These are phyloP conservation scores for Hormiphora californensis DNA, from an alignment of 37 sponge, comb jelly and placozoan species.

Conservation along the genomic window DNA sequence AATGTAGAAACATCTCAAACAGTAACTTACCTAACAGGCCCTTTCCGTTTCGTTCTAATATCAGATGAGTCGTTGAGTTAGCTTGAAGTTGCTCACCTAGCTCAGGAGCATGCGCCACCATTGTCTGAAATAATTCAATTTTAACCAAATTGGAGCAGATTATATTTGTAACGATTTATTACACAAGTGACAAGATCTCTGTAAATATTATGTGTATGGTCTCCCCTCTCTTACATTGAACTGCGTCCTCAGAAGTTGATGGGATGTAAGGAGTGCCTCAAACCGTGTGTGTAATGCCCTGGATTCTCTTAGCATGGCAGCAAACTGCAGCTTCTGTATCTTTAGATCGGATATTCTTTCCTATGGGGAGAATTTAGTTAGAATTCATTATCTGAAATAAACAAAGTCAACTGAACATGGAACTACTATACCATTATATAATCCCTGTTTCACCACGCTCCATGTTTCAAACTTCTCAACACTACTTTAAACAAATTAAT, in stretches of 20 bases:
- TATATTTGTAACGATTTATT: background rate
- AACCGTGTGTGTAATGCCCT: background rate
- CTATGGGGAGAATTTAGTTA: background rate
- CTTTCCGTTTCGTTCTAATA: conserved; percentile 11
- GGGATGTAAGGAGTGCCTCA: background rate
- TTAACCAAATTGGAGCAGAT: background rate
- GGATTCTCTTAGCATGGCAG: background rate
- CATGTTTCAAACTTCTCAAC: no score
- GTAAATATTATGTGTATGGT: background rate
- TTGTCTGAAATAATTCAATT: background rate
- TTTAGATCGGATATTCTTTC: background rate
- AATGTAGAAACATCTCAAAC: background rate
- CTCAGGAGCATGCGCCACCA: background rate
- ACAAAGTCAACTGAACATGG: no score
- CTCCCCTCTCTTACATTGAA: background rate
- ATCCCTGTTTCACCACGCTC: no score
- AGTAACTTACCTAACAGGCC: conserved; percentile 6
- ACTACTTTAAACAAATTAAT: no score
- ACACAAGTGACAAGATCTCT: background rate
- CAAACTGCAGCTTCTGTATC: background rate
- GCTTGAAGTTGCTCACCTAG: conserved; percentile 8
- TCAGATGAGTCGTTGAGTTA: background rate
- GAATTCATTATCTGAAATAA: no score
- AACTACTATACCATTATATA: no score
- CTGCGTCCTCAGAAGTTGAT: background rate